Evolutionary conservation across 2,797 vertebrate genomes (phyloP), one percentile per base, ranked within the genome.

Genomic region (Manis pentadactyla): DNA sequence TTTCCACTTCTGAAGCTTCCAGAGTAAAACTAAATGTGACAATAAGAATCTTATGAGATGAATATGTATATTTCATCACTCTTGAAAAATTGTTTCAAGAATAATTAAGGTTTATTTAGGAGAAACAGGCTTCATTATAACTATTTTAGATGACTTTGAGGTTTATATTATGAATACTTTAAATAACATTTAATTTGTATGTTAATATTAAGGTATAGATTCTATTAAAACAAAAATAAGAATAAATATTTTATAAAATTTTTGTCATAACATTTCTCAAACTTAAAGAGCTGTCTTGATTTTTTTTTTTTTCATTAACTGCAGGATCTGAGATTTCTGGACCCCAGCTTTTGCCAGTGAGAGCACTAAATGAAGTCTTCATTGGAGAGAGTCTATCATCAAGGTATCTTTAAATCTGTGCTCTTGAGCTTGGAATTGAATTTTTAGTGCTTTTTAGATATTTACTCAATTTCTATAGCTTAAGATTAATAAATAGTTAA

Each of bases 371-470:
- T 95, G 99, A 99, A 98, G 99, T 99, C 98, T 99, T 99, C 98
- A 99, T 99, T 71, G 99, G 99, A 79, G 99, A 99, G 87, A 99
- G 99, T 90, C 98, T 99, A 64, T 99, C 99, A 66, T 99, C 99
- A 97, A 99, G 99, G 99, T 99, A 99, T 64, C 87, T 95, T 74
- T 92, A 75, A 90, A 71, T 39, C 53, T 95, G 6, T 86, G 18
- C 61, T 94, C 5, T 85, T 95, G 55, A 96, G 10, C 53, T 95
- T 93, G 51, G 53, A 39, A 59, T 78, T 91, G 92, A 89, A 49
- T 79, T 71, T 94, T 71, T 83, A 84, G 31, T 95, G 92, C 81
- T 73, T 94, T 78, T 73, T n/a, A 39, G n/a, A 25, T 91, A 46
- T 90, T 91, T 64, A 74, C 90, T 91, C 42, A 68, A 49, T 95